These are phyloP conservation scores for Pygoscelis adeliae DNA, from an alignment of 2,113 vertebrate genomes.

Conservation along the genomic window DNA sequence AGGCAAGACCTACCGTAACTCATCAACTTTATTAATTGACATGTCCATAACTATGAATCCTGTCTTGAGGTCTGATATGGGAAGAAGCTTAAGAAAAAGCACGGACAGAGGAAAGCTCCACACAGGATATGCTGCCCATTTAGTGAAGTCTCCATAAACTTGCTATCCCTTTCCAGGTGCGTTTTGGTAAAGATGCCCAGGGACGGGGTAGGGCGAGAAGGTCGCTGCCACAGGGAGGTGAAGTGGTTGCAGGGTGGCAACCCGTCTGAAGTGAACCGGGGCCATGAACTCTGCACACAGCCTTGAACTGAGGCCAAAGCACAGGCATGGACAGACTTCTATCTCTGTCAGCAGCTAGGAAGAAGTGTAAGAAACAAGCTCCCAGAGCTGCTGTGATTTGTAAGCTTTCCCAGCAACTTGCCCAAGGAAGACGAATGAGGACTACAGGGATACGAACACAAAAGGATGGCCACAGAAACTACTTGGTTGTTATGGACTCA, in stretches of 20 bases:
- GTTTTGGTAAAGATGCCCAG: neutral
- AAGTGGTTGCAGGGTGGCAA: neutral
- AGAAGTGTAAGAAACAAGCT: neutral
- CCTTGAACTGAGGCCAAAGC: neutral
- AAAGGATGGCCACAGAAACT: neutral
- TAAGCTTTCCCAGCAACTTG: neutral
- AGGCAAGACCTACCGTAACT: neutral
- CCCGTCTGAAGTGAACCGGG: accelerated
- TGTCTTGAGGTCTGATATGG: neutral
- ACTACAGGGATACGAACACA: neutral
- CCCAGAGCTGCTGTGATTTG: neutral
- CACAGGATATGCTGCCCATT: neutral
- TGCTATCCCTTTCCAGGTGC: neutral
- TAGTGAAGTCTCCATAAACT: neutral
- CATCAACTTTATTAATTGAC: neutral
- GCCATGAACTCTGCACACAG: neutral
- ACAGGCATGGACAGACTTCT: accelerated
- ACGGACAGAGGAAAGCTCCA: neutral
- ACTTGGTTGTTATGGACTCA: neutral
- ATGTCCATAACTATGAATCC: neutral
- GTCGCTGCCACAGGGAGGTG: neutral
- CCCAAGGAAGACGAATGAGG: neutral
- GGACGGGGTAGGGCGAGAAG: neutral
- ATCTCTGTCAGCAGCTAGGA: neutral
- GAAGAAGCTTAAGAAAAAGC: neutral